Base-by-base conservation (phyloP, 2,797 vertebrate species). In the Sciaenops ocellatus region DNA sequence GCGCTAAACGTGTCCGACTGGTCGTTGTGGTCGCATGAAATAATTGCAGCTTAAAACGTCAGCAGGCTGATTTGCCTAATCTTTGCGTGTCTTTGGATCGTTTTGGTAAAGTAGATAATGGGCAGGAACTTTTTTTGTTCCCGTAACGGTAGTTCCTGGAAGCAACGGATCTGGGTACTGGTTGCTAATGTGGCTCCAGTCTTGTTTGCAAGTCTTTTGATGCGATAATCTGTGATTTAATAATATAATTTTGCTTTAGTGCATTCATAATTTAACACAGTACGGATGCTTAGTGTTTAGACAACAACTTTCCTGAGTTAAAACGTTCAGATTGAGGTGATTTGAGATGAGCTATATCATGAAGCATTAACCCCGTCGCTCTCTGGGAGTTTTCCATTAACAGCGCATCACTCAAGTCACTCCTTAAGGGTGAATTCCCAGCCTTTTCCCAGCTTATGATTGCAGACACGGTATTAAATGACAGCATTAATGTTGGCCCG, bases 361-460 rank as follows among this genome's bases (percentile, higher is more conserved):
- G 6, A 47, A 42, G 4, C 50, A 24, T 72, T 54, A 30, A 59
- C 16, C 28, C 34, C 6, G 17, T 26, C 5, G 8, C 47, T n/a
- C 24, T n/a, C 10, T 22, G 4, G 3, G 44, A 20, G 17, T 30
- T 66, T 65, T 57, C 67, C 42, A 76, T 48, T 42, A 63, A 73
- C 22, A 11, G 17, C 18, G 8, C 47, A 48, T 71, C 52, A 72
- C 34, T 44, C 60, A 20, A 0, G 12, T 13, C 48, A 7, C 41
- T 52, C 50, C 24, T 64, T 10, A 18, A 42, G 0, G 34, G 6
- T 59, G 28, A 48, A 47, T 74, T 79, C 30, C 13, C 59, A 16
- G 11, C 26, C 8, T n/a, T 47, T 6, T 67, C 63, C 57, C 69
- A 61, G 50, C 61, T 79, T 67, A 63, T 55, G 72, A 28, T 51